phyloP scores from a whole-genome alignment of 2,797 vertebrate species.

The Heterohyrax brucei region DNA sequence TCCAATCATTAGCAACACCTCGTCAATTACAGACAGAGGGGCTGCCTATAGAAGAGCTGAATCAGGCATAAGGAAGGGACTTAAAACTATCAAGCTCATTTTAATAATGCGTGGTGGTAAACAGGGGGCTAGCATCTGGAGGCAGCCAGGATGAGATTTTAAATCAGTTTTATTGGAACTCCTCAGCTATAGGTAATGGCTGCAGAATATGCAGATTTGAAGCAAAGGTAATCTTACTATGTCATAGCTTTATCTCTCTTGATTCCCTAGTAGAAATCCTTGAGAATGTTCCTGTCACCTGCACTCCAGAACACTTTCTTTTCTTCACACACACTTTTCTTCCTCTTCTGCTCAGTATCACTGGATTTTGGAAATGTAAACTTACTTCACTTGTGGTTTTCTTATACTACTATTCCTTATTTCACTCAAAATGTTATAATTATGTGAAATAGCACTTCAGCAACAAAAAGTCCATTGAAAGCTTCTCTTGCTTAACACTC shows the following conservation, averaged over 20 bases:
- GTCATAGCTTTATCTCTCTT: slow-evolving; percentile 70
- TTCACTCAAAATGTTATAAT: accelerated
- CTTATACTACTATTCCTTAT: background rate
- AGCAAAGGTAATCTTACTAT: slow-evolving; percentile 76
- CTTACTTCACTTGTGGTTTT: slow-evolving; percentile 4
- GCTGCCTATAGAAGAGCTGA: slow-evolving; percentile 68
- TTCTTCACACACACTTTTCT: slow-evolving; percentile 15
- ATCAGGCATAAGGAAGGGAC: slow-evolving; percentile 68
- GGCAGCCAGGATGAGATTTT: slow-evolving; percentile 78
- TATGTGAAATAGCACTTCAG: slow-evolving; percentile 3
- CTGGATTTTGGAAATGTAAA: background rate
- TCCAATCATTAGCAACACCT: slow-evolving; percentile 22
- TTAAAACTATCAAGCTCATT: slow-evolving; percentile 77
- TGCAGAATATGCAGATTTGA: slow-evolving; percentile 73
- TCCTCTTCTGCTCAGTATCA: background rate
- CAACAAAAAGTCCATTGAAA: slow-evolving; percentile 13
- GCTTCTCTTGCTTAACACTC: slow-evolving; percentile 15
- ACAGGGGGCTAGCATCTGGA: slow-evolving; percentile 78
- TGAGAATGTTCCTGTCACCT: slow-evolving; percentile 76
- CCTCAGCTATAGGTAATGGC: slow-evolving; percentile 77
- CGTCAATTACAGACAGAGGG: slow-evolving; percentile 56
- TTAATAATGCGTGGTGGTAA: slow-evolving; percentile 79
- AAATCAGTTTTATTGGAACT: slow-evolving; percentile 83
- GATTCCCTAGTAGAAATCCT: slow-evolving; percentile 68
- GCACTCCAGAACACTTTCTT: slow-evolving; percentile 68